Evolutionary conservation across 2,888 invertebrate species (phyloP), one percentile per base, ranked within the genome.

Genomic region (Torymus texanus): DNA sequence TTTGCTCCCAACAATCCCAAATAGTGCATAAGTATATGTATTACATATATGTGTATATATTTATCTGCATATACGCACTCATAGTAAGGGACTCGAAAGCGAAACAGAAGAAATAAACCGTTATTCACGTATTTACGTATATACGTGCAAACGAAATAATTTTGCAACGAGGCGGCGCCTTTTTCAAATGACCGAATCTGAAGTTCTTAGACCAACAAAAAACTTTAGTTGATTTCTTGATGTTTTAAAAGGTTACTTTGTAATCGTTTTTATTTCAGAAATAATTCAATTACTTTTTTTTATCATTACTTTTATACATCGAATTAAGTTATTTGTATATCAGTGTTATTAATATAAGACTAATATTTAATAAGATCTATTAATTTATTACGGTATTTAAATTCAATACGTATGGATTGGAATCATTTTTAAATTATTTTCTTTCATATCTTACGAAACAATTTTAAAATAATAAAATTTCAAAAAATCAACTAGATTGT

Each of bases 21-120:
- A 83, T 84, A 84, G 79, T 83, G 80, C 81, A 81, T 82, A 79
- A 82, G 76, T 79, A 75, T 83, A 82, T 82, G 82, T 82, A 84
- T 83, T 84, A 84, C 84, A 83, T 85, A 86, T 87, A 84, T 86
- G 83, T 87, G 84, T 86, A 86, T 87, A 86, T 86, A 86, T 86
- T 83, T 84, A 87, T 85, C 83, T 83, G 80, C 81, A 84, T 80
- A 81, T 81, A 83, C 81, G 83, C 84, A 83, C 82, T 79, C 55
- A 66, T 13, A 12, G 65, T 55, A 75, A 21, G 55, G 29, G 58
- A 65, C 5, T 56, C 13, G 55, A 61, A 66, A 74, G 14, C 68
- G 50, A 66, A 70, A 59, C 29, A 29, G 61, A 82, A 80, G 76
- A 24, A 79, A 62, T 62, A 81, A 75, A 83, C 82, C 83, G 41